Evolutionary conservation across 2,113 vertebrate species (phyloP).

Genomic region (Alouatta palliata): DNA sequence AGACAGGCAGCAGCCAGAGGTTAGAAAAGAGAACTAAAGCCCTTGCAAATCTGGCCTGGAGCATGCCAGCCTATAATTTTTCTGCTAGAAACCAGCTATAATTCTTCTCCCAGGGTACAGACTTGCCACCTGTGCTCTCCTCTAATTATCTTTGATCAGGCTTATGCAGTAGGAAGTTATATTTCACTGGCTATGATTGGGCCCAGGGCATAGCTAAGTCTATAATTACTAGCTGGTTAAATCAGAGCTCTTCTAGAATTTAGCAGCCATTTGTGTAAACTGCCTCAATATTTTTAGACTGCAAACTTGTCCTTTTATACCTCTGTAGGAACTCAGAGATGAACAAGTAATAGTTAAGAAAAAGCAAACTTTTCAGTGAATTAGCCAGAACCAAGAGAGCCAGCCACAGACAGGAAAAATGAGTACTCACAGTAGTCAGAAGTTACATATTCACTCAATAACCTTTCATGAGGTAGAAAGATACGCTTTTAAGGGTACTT

Average conservation of each 20-base stretch:
- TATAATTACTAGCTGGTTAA: conserved; percentile 72
- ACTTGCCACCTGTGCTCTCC: conserved; percentile 47
- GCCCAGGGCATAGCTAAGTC: conserved; percentile 58
- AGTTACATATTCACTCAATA: neutral
- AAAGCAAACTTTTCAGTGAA: conserved; percentile 47
- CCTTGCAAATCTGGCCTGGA: neutral
- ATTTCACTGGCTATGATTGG: conserved; percentile 44
- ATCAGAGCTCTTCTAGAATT: conserved; percentile 51
- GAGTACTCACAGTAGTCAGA: neutral
- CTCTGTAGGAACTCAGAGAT: conserved; percentile 27
- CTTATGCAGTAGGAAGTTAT: conserved; percentile 54
- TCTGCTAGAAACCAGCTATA: conserved; percentile 47
- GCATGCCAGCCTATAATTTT: conserved; percentile 20
- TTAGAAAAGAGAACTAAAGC: conserved; percentile 2
- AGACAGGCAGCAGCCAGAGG: neutral
- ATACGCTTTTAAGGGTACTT: neutral
- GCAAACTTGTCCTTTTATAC: conserved; percentile 51
- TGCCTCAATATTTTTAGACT: conserved; percentile 60
- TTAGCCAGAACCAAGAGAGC: conserved; percentile 44
- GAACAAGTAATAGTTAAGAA: conserved; percentile 55
- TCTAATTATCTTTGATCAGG: conserved; percentile 67
- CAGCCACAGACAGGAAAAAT: neutral
- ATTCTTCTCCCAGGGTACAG: conserved; percentile 49
- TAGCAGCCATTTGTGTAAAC: conserved; percentile 54
- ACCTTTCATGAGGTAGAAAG: neutral